Conservation (phyloP, 2,888 invertebrate species). For the Acanthosoma haemorrhoidale region DNA sequence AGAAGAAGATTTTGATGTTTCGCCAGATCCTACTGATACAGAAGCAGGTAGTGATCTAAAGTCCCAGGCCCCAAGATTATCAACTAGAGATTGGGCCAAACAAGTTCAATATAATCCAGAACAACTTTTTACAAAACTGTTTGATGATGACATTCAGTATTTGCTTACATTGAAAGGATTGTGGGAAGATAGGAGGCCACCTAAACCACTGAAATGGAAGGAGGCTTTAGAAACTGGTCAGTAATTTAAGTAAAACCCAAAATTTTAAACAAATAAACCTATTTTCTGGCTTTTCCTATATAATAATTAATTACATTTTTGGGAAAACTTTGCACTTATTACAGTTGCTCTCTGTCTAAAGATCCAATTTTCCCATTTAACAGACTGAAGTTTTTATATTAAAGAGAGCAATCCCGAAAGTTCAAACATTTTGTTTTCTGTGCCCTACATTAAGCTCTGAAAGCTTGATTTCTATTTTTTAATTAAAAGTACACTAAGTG, state of each 20-base stretch:
- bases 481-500: too few species aligned
- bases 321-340: too few species aligned
- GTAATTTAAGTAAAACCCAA: background rate
- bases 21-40: conserved; percentile 87
- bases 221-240: background rate
- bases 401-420: too few species aligned
- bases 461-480: too few species aligned
- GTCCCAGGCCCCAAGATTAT: conserved; percentile 48
- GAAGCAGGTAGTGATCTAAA: conserved; percentile 53
- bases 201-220: conserved; percentile 58
- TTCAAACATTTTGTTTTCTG: too few species aligned
- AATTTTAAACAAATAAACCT: background rate
- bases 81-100: conserved; percentile 84
- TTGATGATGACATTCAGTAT: conserved; percentile 90
- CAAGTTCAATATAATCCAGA: conserved; percentile 73
- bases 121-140: conserved; percentile 87
- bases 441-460: too few species aligned
- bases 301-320: too few species aligned
- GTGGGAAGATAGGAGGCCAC: conserved; percentile 86
- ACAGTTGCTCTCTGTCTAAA: too few species aligned
- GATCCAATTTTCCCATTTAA: too few species aligned
- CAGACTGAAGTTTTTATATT: too few species aligned
- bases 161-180: conserved; percentile 89
- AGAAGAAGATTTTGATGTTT: conserved; percentile 93
- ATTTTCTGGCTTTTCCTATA: too few species aligned